A percentile compares a stretch with the other conserved stretches of the same genome.
phyloP scores from a whole-genome alignment of 2,888 invertebrate species.

The Caenorhabditis auriculariae region DNA sequence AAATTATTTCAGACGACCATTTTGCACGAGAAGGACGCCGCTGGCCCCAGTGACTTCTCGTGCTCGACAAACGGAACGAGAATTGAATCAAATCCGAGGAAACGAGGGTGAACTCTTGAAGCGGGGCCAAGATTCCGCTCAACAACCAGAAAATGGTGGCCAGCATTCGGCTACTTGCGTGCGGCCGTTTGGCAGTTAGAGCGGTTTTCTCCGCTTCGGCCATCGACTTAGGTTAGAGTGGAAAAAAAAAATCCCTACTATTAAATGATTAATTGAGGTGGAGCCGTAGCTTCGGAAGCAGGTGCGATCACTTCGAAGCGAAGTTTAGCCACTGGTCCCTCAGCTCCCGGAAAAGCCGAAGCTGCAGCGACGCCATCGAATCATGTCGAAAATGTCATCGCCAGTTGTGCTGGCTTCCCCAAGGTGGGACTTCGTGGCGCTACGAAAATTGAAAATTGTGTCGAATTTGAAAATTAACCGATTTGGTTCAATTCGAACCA shows the following conservation, averaged over 20 bases:
- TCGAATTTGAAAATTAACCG: too few relatives aligned
- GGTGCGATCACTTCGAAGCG: slow-evolving; percentile 14
- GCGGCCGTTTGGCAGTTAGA: slow-evolving; percentile 47
- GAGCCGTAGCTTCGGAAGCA: slow-evolving; percentile 15
- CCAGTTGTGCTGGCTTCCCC: slow-evolving; percentile 59
- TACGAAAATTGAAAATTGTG: too few relatives aligned
- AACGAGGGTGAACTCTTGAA: too few relatives aligned
- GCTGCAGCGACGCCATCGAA: slow-evolving; percentile 11
- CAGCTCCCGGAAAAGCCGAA: slow-evolving; percentile 15
- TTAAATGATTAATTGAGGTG: slow-evolving; percentile 1
- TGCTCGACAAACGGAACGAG: too few relatives aligned
- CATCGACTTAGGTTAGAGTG: slow-evolving; percentile 34
- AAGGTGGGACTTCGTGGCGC: slow-evolving; percentile 48
- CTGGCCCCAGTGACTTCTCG: too few relatives aligned
- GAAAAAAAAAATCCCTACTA: not conserved
- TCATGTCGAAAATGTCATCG: slow-evolving; percentile 43
- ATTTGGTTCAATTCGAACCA: too few relatives aligned
- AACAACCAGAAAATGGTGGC: slow-evolving; percentile 38
- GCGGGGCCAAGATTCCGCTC: slow-evolving; percentile 7
- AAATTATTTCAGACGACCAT: not conserved
- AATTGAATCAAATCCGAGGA: too few relatives aligned
- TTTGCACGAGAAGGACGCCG: too few relatives aligned
- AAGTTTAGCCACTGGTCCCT: slow-evolving; percentile 9
- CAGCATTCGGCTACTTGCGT: slow-evolving; percentile 41
- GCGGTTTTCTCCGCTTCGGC: slow-evolving; percentile 46